These are phyloP conservation scores for Clarias fuscus DNA, from an alignment of 2,797 vertebrate species.

Conservation along the genomic window DNA sequence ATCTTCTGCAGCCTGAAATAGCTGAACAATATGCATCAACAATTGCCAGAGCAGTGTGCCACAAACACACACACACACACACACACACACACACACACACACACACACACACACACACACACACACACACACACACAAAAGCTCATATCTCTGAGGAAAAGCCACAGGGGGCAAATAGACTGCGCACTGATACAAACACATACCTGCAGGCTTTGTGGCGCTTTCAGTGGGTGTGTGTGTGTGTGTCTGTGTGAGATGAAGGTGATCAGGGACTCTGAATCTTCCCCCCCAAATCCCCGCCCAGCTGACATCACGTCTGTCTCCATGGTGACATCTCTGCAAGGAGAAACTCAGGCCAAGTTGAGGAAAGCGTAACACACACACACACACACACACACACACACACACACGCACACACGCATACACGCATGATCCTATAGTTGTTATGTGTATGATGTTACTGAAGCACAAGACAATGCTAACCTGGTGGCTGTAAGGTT, in stretches of 20 bases:
- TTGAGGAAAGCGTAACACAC: neutral
- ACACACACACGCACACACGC: too few relatives aligned
- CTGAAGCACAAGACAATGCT: neutral
- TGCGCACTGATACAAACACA: neutral
- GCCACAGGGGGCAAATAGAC: neutral
- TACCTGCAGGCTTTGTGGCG: neutral
- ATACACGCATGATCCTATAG: neutral
- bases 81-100: neutral
- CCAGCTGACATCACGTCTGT: conserved; percentile 78
- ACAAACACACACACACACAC: neutral
- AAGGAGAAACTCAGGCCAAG: conserved; percentile 48
- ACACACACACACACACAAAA: neutral
- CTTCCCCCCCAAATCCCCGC: conserved; percentile 48
- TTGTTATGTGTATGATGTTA: neutral
- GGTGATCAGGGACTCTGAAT: conserved; percentile 28
- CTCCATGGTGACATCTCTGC: conserved; percentile 75
- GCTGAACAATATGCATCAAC: neutral
- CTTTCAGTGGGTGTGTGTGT: conserved; percentile 2
- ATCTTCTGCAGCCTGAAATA: conserved; percentile 27
- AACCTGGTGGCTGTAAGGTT: neutral
- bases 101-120: neutral
- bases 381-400: neutral
- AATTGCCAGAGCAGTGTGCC: conserved; percentile 10
- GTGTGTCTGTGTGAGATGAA: conserved; percentile 34
- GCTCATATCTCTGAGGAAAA: neutral